These are phyloP conservation scores for Amphipoea oculea DNA, from an alignment of 2,888 invertebrate genomes.

Conservation along the genomic window DNA sequence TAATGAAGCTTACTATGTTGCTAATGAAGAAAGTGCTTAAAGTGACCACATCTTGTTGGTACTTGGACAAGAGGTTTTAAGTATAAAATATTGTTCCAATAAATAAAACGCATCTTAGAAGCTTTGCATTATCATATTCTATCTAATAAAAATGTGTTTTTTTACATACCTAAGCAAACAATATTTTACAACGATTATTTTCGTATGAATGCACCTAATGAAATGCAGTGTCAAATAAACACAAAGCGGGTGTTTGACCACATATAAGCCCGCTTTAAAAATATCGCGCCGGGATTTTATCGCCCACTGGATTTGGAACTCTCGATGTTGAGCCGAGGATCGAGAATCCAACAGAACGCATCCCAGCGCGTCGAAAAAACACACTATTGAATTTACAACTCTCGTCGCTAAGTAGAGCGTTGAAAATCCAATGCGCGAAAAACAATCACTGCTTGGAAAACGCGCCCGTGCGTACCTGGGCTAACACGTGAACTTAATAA, in stretches of 20 bases:
- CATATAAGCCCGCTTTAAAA: too few relatives aligned
- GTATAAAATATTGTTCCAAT: slow-evolving; percentile 9
- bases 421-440: not conserved
- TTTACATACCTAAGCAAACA: not conserved
- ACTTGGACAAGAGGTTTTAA: not conserved
- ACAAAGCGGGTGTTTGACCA: not conserved
- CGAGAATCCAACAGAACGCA: not conserved
- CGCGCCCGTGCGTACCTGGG: not conserved
- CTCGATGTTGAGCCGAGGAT: not conserved
- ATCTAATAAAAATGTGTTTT: not conserved
- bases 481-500: not conserved
- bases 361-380: not conserved
- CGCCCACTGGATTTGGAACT: not conserved
- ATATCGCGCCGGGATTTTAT: too few relatives aligned
- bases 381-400: not conserved
- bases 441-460: not conserved
- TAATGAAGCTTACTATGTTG: not conserved
- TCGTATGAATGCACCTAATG: not conserved
- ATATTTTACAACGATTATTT: not conserved
- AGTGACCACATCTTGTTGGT: not conserved
- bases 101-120: slow-evolving; percentile 2
- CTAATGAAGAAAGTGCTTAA: not conserved
- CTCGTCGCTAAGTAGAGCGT: not conserved
- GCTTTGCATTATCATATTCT: not conserved
- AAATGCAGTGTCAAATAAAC: not conserved